Base-by-base conservation (phyloP, 2,113 vertebrate genomes). In the Tricholaema leucomelas region DNA sequence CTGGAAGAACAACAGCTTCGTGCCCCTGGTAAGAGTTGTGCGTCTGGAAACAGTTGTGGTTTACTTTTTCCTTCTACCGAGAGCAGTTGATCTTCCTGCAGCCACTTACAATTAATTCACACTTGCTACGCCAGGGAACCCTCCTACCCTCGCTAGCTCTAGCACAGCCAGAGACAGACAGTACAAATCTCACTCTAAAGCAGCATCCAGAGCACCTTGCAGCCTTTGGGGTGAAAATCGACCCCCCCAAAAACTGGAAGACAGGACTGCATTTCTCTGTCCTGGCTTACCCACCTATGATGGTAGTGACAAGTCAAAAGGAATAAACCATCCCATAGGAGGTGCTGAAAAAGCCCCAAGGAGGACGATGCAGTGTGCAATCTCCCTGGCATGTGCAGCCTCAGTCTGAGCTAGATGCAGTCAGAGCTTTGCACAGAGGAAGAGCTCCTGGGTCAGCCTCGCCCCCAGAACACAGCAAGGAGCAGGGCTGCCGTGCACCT, bases 321-420 rank as follows among this genome's bases (percentile, higher is more conserved):
- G 23, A 83, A 67, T 21, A 60, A 64, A 46, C 2, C 17, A 23
- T 28, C 21, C 5, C 30, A n/a, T 1, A 38, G 16, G 35, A n/a
- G 14, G 30, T 3, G 10, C 17, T 48, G 31, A 59, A 65, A 59
- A 48, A 16, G 9, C 2, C 3, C 15, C 8, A 4, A 35, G n/a
- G 23, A 19, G 55, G 31, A 36, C 0, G 0, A 40, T 6, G 8
- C 4, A 15, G 17, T 12, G 17, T 13, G 16, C 42, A 48, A 13
- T 3, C 13, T 48, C 69, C 5, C 20, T 35, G 77, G 3, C 24
- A 1, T 1, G 28, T 10, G 63, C 54, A 85, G 33, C 12, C 3
- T 21, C 20, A 24, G 40, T 56, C 5, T 59, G 38, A 42, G 23
- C 13, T 9, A 25, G 21, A 2, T 13, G 9, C 24, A 42, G 10